Evolutionary conservation across 2,888 invertebrate species (phyloP).

Genomic region (Trachelus troglodyta): DNA sequence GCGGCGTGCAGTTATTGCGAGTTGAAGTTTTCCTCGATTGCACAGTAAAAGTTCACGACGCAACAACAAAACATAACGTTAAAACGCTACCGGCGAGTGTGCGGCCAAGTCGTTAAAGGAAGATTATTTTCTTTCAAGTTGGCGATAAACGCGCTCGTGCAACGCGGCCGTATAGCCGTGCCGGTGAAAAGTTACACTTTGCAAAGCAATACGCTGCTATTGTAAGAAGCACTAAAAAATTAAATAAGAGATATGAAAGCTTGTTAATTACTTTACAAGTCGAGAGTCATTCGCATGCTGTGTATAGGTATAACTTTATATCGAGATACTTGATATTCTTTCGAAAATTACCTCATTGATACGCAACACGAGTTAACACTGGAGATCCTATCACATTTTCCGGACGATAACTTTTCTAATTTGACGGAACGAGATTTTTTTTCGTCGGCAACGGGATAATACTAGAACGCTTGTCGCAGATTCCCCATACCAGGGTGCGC

Average conservation of each 20-base stretch:
- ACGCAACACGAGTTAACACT: not conserved
- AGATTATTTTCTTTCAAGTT: not conserved
- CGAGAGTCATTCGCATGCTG: not conserved
- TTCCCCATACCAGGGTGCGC: not conserved
- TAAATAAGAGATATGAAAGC: not conserved
- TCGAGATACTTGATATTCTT: not conserved
- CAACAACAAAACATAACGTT: not conserved
- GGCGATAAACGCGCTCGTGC: not conserved
- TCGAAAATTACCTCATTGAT: not conserved
- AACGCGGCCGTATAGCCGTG: not conserved
- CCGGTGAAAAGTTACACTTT: not conserved
- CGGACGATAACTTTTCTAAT: conserved; percentile 42
- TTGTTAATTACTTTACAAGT: not conserved
- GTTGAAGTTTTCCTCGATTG: not conserved
- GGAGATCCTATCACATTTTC: conserved; percentile 18
- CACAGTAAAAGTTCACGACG: not conserved
- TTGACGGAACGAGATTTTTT: conserved; percentile 34
- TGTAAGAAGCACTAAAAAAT: not conserved
- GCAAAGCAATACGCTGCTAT: not conserved
- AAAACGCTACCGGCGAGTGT: not conserved
- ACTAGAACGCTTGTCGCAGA: conserved; percentile 14
- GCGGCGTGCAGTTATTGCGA: not conserved
- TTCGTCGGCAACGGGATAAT: not conserved
- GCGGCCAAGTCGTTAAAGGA: not conserved
- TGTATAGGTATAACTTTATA: not conserved